A percentile compares a stretch with the other conserved stretches of the same genome.
phyloP scores from a whole-genome alignment of 1,140 invertebrate species.

The Aphis craccivora region DNA sequence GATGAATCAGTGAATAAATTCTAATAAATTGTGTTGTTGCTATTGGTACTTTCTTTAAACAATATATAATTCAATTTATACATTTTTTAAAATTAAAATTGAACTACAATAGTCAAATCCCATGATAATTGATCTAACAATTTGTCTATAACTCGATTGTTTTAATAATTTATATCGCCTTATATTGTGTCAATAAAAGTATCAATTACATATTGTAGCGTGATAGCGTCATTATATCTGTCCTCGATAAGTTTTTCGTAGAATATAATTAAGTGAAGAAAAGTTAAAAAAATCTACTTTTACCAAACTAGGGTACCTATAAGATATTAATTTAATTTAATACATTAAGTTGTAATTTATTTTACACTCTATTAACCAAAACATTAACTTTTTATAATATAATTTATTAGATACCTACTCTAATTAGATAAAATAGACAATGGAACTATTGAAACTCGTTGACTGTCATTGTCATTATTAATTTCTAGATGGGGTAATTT shows the following conservation, averaged over 20 bases:
- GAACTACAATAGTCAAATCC: not conserved
- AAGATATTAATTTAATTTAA: not conserved
- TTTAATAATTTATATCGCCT: not conserved
- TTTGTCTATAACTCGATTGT: not conserved
- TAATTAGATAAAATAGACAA: too few relatives aligned
- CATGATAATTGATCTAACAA: not conserved
- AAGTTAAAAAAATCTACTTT: not conserved
- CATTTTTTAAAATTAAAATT: not conserved
- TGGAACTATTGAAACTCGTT: too few relatives aligned
- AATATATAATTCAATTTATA: not conserved
- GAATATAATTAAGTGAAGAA: not conserved
- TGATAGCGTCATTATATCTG: not conserved
- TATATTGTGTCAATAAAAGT: not conserved
- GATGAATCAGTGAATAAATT: not conserved
- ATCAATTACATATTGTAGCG: not conserved
- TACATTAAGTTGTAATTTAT: not conserved
- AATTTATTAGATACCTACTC: too few relatives aligned
- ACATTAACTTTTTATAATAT: not conserved
- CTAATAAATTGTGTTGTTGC: not conserved
- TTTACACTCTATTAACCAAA: too few relatives aligned
- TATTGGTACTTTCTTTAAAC: not conserved
- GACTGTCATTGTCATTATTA: too few relatives aligned
- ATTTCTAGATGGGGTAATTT: too few relatives aligned
- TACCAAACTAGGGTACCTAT: not conserved
- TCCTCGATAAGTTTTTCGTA: not conserved